Conservation (phyloP, 2,888 invertebrate species). For the Polia nebulosa region DNA sequence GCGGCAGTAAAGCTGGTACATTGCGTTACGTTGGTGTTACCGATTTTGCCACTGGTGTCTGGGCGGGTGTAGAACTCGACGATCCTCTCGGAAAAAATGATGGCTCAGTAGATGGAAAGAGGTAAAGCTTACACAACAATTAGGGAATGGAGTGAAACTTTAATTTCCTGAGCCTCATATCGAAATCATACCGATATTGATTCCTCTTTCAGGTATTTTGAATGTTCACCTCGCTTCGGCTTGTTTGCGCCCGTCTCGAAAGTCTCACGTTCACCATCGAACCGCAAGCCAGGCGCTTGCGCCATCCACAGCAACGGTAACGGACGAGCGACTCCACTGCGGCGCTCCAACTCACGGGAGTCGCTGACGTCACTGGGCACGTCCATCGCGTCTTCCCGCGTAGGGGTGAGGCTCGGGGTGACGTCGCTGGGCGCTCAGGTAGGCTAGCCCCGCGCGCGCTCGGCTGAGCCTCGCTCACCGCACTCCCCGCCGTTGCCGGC, state of each 20-base stretch:
- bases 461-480: conserved; percentile 83
- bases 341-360: conserved; percentile 96
- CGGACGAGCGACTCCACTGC: conserved; percentile 91
- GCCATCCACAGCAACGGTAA: conserved; percentile 92
- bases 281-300: conserved; percentile 92
- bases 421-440: conserved; percentile 93
- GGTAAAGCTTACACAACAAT: conserved; percentile 88
- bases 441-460: conserved; percentile 91
- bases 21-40: conserved; percentile 96
- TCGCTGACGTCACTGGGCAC: conserved; percentile 94
- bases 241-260: conserved; percentile 98
- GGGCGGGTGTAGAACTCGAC: conserved; percentile 99
- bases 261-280: conserved; percentile 96
- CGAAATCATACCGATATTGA: conserved; percentile 37
- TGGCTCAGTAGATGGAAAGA: conserved; percentile 97
- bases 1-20: conserved; percentile 97
- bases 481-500: conserved; percentile 75
- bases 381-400: conserved; percentile 91
- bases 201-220: conserved; percentile 95
- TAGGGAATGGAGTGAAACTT: not conserved
- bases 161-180: not conserved
- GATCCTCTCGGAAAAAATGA: conserved; percentile 99
- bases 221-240: conserved; percentile 97
- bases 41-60: conserved; percentile 97
- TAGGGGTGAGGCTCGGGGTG: conserved; percentile 94